A percentile compares a stretch with the other conserved stretches of the same genome.
phyloP scores from a whole-genome alignment of 2,113 vertebrate species.

The Eurypyga helias region DNA sequence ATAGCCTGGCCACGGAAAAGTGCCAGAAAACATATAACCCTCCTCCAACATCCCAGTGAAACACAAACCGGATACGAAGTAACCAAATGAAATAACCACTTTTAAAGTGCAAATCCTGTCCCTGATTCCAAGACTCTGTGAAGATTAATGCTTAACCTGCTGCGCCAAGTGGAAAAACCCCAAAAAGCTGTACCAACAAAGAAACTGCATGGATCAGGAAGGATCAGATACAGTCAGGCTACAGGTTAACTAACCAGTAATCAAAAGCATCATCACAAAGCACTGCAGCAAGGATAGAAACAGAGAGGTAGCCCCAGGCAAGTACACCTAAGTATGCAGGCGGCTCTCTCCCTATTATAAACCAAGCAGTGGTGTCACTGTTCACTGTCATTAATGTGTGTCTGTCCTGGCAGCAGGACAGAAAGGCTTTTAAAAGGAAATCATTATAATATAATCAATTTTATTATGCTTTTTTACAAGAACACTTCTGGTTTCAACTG shows the following conservation, averaged over 20 bases:
- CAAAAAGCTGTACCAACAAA: constrained; percentile 24
- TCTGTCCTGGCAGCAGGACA: constrained; percentile 35
- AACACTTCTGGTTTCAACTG: constrained; percentile 21
- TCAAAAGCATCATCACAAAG: not conserved
- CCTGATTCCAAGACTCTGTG: not conserved
- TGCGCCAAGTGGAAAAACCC: not conserved
- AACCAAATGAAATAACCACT: constrained; percentile 20
- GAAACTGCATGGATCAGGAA: constrained; percentile 17
- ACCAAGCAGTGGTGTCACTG: not conserved
- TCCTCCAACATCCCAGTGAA: not conserved
- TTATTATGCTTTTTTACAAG: constrained; percentile 49
- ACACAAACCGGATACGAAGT: constrained; percentile 38
- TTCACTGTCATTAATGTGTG: not conserved
- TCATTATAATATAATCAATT: constrained; percentile 8
- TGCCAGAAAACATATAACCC: constrained; percentile 12
- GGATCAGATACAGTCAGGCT: constrained; percentile 24
- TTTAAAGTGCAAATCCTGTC: not conserved
- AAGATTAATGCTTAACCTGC: constrained; percentile 42
- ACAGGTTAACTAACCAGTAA: constrained; percentile 23
- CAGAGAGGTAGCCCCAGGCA: not conserved
- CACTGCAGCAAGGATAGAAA: constrained; percentile 25
- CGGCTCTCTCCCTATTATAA: not conserved
- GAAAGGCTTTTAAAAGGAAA: constrained; percentile 64
- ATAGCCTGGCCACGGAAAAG: not conserved
- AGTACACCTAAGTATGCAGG: not conserved